A percentile compares a stretch with the other conserved stretches of the same genome.
Evolutionary conservation across 2,797 vertebrate genomes (phyloP).

Genomic region (Malurus leucopterus): DNA sequence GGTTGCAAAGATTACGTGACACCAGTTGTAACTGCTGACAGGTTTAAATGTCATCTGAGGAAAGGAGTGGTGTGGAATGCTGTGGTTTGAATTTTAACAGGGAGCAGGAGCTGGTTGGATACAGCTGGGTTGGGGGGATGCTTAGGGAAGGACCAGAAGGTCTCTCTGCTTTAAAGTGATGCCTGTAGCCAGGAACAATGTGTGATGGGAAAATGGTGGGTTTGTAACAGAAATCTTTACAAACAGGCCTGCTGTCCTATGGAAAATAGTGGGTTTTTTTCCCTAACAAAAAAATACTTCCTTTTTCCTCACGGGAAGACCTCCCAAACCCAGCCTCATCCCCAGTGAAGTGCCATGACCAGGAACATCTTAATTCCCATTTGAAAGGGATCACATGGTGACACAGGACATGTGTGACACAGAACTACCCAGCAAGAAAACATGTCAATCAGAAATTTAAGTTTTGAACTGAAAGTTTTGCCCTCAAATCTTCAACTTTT

Average conservation of each 20-base stretch:
- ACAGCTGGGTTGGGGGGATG: background rate
- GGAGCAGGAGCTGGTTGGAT: background rate
- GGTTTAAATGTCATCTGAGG: slow-evolving; percentile 41
- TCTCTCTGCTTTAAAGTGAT: background rate
- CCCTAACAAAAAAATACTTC: background rate
- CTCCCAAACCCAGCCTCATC: background rate
- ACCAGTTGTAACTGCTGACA: background rate
- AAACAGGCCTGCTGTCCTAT: background rate
- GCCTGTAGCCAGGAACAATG: background rate
- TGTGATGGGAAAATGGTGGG: background rate
- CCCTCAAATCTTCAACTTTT: background rate
- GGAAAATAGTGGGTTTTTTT: background rate
- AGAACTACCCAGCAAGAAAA: background rate
- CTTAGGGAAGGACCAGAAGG: background rate
- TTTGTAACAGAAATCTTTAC: background rate
- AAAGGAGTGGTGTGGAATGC: background rate
- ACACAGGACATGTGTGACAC: rapidly evolving
- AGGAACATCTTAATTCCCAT: background rate
- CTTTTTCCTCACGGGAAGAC: background rate
- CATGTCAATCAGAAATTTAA: background rate
- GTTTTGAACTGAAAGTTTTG: background rate
- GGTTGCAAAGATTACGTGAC: background rate
- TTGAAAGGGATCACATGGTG: rapidly evolving
- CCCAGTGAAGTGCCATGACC: background rate
- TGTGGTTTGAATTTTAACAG: background rate